A percentile compares a stretch with the other conserved stretches of the same genome.
These are phyloP conservation scores for Thymelicus sylvestris DNA, from an alignment of 2,888 invertebrate species.

Conservation along the genomic window DNA sequence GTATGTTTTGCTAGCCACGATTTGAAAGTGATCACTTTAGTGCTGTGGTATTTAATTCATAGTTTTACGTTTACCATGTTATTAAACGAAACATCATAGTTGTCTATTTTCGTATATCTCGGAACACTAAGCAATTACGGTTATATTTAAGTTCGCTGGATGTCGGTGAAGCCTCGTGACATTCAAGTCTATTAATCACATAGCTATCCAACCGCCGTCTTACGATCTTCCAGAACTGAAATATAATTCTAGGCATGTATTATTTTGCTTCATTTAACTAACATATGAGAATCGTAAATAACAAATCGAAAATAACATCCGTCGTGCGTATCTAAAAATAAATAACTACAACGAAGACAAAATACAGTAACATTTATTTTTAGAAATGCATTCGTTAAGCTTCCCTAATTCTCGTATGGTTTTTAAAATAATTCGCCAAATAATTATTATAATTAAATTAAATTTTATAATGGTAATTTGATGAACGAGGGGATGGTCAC, in stretches of 20 bases:
- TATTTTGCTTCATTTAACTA: slow-evolving; percentile 46
- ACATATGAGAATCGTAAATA: slow-evolving; percentile 34
- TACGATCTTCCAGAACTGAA: slow-evolving; percentile 58
- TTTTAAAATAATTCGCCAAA: not conserved
- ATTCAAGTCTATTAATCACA: slow-evolving; percentile 73
- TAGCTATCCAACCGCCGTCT: slow-evolving; percentile 55
- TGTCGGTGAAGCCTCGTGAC: slow-evolving; percentile 67
- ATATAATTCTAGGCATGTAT: slow-evolving; percentile 51
- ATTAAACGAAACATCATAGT: slow-evolving; percentile 11
- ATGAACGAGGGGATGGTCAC: no score
- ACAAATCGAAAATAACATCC: slow-evolving; percentile 10
- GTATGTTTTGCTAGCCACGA: no score
- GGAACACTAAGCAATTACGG: slow-evolving; percentile 32
- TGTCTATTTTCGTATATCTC: slow-evolving; percentile 31
- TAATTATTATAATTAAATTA: no score
- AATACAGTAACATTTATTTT: not conserved
- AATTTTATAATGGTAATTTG: no score
- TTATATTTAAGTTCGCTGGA: slow-evolving; percentile 43
- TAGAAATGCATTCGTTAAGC: not conserved
- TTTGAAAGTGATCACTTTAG: no score
- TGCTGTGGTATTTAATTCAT: not conserved
- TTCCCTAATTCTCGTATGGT: not conserved
- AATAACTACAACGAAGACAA: not conserved
- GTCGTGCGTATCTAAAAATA: slow-evolving; percentile 39
- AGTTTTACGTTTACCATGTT: not conserved